Evolutionary conservation across 2,888 invertebrate genomes (phyloP), one percentile per base, ranked within the genome.

Genomic region (Drosophila testacea): DNA sequence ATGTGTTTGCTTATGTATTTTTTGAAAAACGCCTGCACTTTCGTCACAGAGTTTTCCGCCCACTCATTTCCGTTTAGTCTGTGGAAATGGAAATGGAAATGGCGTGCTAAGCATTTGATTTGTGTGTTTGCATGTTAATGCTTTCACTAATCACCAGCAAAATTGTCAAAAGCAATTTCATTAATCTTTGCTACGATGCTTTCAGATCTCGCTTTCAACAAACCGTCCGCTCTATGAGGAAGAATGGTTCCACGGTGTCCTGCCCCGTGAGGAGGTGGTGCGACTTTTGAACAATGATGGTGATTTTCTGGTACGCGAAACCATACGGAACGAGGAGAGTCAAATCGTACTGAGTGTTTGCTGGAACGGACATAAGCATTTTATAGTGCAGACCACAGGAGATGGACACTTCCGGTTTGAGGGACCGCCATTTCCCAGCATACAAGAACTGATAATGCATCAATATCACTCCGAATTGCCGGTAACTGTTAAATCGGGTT

Each of bases 221-320:
- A 95, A 95, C 90, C 95, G 96, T 44, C 95, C 95, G 10, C 93
- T 97, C 50, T 96, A 97, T 73, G 97, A 98, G 83, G 98, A 98
- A 93, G 98, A 98, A 92, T 98, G 98, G 98, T 98, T 98, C 93
- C 99, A 99, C 91, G 99, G 99, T 0, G 98, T 98, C 10, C 93
- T 99, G 67, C 99, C 99, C 0, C 94, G 99, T 11, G 98, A 98
- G 92, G 98, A 99, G 93, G 98, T 98, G 34, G 98, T 98, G 46
- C 94, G 98, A 69, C 94, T 99, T 42, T 94, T 99, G 69, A 95
- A 96, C n/a, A 96, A 96, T 61, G 97, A 99, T 83, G 99, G 99
- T 0, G 98, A 99, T 92, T 99, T 97, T 93, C 93, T 99, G 66
- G 98, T 99, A 63, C 94, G 98, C 30, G 98, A 98, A 93, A 98